Evolutionary conservation across 2,113 vertebrate species (phyloP).

Genomic region (Anguilla japonica): DNA sequence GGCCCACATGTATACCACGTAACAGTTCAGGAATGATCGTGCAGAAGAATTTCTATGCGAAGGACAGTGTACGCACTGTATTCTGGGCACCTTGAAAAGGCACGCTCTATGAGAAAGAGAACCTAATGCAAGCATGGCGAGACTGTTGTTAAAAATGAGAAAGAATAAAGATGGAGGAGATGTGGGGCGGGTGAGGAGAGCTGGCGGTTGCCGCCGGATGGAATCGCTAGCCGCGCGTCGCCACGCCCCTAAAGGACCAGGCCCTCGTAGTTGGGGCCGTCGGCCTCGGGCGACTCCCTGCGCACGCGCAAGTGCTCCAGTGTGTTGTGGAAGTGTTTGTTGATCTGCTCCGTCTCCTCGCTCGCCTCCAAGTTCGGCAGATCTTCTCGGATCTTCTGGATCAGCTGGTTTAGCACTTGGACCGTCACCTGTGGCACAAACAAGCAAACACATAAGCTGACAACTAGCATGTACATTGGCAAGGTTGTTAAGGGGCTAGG

Average conservation of each 20-base stretch:
- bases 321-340: conserved; percentile 99
- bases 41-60: conserved; percentile 23
- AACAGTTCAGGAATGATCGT: conserved; percentile 25
- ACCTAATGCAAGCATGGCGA: conserved; percentile 14
- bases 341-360: conserved; percentile 98
- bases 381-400: conserved; percentile 98
- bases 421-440: conserved; percentile 81
- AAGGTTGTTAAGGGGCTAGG: too few species aligned
- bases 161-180: background rate
- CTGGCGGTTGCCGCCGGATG: conserved; percentile 37
- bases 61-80: conserved; percentile 54
- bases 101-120: conserved; percentile 67
- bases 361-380: conserved; percentile 94
- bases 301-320: conserved; percentile 95
- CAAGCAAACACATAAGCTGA: conserved; percentile 11
- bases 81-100: conserved; percentile 73
- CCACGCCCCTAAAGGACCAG: conserved; percentile 74
- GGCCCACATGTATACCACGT: background rate
- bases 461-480: background rate
- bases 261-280: conserved; percentile 94
- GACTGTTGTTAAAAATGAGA: background rate
- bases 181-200: conserved; percentile 13
- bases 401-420: conserved; percentile 96
- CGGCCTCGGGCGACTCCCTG: conserved; percentile 89
- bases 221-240: conserved; percentile 41